These are phyloP conservation scores for Aphidius colemani DNA, from an alignment of 2,888 invertebrate species.

Conservation along the genomic window DNA sequence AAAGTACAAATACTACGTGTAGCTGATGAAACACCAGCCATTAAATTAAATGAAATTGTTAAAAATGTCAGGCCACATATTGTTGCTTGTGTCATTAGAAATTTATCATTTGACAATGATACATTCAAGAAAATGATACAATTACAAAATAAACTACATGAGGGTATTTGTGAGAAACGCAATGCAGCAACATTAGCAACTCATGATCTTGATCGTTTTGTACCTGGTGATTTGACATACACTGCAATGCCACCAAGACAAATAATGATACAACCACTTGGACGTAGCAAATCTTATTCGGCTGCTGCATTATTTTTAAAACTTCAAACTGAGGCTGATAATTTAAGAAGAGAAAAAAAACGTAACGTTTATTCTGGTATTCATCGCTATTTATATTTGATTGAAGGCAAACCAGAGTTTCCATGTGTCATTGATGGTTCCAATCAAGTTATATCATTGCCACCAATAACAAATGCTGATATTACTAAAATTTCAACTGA, in stretches of 20 bases:
- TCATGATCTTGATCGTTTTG: constrained; percentile 74
- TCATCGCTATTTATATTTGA: constrained; percentile 79
- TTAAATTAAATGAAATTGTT: constrained; percentile 66
- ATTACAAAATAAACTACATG: constrained; percentile 78
- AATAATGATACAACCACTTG: constrained; percentile 72
- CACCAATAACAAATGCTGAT: constrained; percentile 85
- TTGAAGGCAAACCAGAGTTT: constrained; percentile 75
- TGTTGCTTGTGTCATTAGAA: constrained; percentile 72
- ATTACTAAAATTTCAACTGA: constrained; percentile 75
- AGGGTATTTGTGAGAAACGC: constrained; percentile 77
- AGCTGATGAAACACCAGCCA: constrained; percentile 61
- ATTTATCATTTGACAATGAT: constrained; percentile 67
- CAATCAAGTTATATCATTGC: constrained; percentile 77
- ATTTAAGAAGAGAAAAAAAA: constrained; percentile 81
- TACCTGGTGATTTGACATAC: constrained; percentile 69
- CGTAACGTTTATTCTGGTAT: constrained; percentile 81
- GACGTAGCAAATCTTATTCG: constrained; percentile 65
- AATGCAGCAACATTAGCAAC: constrained; percentile 82
- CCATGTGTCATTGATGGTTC: constrained; percentile 73
- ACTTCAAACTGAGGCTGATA: constrained; percentile 77
- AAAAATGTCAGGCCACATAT: constrained; percentile 72
- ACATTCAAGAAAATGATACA: constrained; percentile 79
- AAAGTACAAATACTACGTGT: constrained; percentile 52
- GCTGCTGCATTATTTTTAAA: constrained; percentile 72
- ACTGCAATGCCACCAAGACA: constrained; percentile 70